Percentiles rank a stretch among this genome's conserved stretches.
These are phyloP conservation scores for Andrena bucephala DNA, from an alignment of 2,888 invertebrate genomes.

Conservation along the genomic window DNA sequence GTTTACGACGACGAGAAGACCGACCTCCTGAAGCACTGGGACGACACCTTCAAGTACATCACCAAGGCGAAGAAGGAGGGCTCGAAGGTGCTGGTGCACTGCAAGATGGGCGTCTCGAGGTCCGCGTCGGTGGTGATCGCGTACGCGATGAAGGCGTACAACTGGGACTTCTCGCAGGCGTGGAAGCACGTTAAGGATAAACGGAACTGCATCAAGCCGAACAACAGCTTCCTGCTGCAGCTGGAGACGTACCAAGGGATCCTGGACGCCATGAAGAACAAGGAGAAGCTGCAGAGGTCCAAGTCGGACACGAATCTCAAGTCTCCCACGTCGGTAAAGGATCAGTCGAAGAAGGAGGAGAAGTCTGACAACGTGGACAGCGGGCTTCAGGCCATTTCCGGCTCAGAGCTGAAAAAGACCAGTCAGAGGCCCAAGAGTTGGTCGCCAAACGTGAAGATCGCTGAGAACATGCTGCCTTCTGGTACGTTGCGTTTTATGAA, in stretches of 20 bases:
- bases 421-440: conserved; percentile 89
- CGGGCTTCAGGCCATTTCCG: conserved; percentile 73
- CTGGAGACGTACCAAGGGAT: conserved; percentile 98
- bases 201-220: conserved; percentile 97
- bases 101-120: conserved; percentile 99
- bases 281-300: conserved; percentile 95
- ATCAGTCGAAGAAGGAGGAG: conserved; percentile 79
- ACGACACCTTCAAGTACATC: conserved; percentile 98
- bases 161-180: conserved; percentile 96
- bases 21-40: conserved; percentile 98
- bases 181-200: conserved; percentile 95
- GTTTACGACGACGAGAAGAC: conserved; percentile 99
- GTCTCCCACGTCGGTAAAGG: conserved; percentile 87
- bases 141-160: conserved; percentile 98
- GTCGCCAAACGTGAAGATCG: conserved; percentile 90
- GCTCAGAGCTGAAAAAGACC: conserved; percentile 78
- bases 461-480: conserved; percentile 87
- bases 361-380: conserved; percentile 72
- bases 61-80: conserved; percentile 95
- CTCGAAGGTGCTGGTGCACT: conserved; percentile 98
- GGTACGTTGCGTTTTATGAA: conserved; percentile 41
- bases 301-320: conserved; percentile 97
- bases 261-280: conserved; percentile 97
- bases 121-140: conserved; percentile 99
- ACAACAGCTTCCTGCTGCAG: conserved; percentile 96